phyloP scores from a whole-genome alignment of 2,888 invertebrate genomes.

The Apodemia hepburni region DNA sequence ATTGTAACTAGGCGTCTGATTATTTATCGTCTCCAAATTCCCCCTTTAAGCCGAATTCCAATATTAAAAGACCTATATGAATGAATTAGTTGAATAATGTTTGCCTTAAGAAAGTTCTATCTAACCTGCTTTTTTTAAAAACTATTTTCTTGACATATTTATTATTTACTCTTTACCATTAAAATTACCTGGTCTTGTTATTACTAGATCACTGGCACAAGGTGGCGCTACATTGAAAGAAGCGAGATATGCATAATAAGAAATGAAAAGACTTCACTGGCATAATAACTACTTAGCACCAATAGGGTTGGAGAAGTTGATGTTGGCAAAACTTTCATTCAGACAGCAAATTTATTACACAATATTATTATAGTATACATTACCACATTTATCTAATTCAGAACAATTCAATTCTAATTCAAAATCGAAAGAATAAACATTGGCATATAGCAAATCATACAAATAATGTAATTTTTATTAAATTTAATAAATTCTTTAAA shows the following conservation, averaged over 20 bases:
- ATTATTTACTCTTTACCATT: neutral
- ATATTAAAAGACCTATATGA: too few relatives aligned
- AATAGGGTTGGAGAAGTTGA: conserved; percentile 36
- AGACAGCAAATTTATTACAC: conserved; percentile 2
- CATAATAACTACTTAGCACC: conserved; percentile 40
- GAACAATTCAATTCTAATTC: conserved; percentile 3
- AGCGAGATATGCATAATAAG: conserved; percentile 28
- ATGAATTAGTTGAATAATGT: neutral
- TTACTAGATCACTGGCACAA: neutral
- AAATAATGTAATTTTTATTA: conserved; percentile 3
- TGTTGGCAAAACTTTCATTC: conserved; percentile 10
- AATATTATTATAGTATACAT: neutral
- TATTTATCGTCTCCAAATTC: too few relatives aligned
- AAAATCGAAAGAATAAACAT: neutral
- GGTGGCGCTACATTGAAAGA: conserved; percentile 5
- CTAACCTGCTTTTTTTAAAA: neutral
- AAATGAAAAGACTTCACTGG: conserved; percentile 37
- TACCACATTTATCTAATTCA: neutral
- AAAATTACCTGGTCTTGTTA: neutral
- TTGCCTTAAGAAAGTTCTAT: neutral
- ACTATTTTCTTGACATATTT: too few relatives aligned
- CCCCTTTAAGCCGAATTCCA: too few relatives aligned
- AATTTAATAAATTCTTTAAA: conserved; percentile 11
- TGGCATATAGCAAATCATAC: conserved; percentile 6
- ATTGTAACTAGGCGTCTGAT: too few relatives aligned